These are phyloP conservation scores for Drosophila pruinosa DNA, from an alignment of 1,140 invertebrate genomes.

Conservation along the genomic window DNA sequence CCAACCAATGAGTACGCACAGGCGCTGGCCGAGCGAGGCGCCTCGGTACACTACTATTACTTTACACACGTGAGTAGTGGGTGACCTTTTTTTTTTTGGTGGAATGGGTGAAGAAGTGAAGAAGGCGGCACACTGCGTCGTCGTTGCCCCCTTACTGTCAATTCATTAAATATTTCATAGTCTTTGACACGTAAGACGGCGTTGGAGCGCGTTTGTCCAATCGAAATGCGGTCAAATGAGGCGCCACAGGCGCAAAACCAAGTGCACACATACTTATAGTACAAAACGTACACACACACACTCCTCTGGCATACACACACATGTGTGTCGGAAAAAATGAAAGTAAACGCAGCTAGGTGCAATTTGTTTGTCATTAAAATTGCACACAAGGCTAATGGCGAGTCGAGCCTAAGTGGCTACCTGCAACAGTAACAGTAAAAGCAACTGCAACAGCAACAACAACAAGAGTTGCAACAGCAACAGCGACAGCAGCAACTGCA, in stretches of 20 bases:
- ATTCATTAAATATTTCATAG: slow-evolving; percentile 70
- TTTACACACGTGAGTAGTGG: slow-evolving; percentile 92
- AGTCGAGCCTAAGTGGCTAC: slow-evolving; percentile 46
- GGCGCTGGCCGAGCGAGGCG: slow-evolving; percentile 90
- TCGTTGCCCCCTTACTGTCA: background rate
- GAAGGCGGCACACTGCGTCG: background rate
- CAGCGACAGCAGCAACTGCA: slow-evolving; percentile 19
- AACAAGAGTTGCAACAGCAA: slow-evolving; percentile 13
- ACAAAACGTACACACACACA: background rate
- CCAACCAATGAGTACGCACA: slow-evolving; percentile 95
- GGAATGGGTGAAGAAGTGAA: background rate
- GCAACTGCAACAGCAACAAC: slow-evolving; percentile 10
- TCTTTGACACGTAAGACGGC: slow-evolving; percentile 72
- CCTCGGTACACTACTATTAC: slow-evolving; percentile 96
- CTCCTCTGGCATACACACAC: slow-evolving; percentile 2
- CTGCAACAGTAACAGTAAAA: slow-evolving; percentile 16
- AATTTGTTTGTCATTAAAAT: slow-evolving; percentile 81
- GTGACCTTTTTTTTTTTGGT: background rate
- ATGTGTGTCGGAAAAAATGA: slow-evolving; percentile 3
- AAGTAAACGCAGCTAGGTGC: slow-evolving; percentile 48
- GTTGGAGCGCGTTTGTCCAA: slow-evolving; percentile 64
- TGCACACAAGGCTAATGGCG: slow-evolving; percentile 78
- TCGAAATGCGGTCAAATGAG: slow-evolving; percentile 74
- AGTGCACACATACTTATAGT: slow-evolving; percentile 3
- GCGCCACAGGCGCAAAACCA: slow-evolving; percentile 40